A percentile compares a stretch with the other conserved stretches of the same genome.
Evolutionary conservation across 2,113 vertebrate genomes (phyloP).

Genomic region (Perognathus longimembris): DNA sequence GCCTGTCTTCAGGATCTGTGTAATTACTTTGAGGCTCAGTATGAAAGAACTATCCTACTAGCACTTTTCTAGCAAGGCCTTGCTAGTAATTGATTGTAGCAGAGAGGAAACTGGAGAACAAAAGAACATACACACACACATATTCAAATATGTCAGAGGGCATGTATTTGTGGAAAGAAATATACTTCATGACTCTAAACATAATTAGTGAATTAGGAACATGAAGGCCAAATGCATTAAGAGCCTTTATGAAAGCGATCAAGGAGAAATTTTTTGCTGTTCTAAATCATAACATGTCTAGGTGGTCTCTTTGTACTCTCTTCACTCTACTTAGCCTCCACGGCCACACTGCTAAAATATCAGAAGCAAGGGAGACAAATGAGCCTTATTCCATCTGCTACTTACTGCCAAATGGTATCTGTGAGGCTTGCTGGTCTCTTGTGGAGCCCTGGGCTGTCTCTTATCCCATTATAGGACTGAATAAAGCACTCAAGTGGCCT

Average conservation of each 20-base stretch:
- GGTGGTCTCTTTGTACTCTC: neutral
- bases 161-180: neutral
- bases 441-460: neutral
- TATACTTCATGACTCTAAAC: slow-evolving; percentile 35
- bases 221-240: neutral
- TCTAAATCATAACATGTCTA: slow-evolving; percentile 30
- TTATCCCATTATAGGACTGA: neutral
- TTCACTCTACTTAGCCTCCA: slow-evolving; percentile 1
- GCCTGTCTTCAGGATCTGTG: neutral
- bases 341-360: slow-evolving; percentile 22
- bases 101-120: neutral
- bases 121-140: neutral
- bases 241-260: slow-evolving; percentile 9
- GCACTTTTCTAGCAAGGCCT: neutral
- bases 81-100: neutral
- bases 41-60: neutral
- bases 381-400: neutral
- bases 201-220: slow-evolving; percentile 14
- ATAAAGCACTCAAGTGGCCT: neutral
- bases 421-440: neutral
- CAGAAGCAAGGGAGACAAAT: neutral
- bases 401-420: neutral
- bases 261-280: neutral
- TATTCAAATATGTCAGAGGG: slow-evolving; percentile 6
- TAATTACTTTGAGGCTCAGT: neutral